phyloP scores from a whole-genome alignment of 35 echinoderm and acorn worm genomes.

The Apostichopus californicus region DNA sequence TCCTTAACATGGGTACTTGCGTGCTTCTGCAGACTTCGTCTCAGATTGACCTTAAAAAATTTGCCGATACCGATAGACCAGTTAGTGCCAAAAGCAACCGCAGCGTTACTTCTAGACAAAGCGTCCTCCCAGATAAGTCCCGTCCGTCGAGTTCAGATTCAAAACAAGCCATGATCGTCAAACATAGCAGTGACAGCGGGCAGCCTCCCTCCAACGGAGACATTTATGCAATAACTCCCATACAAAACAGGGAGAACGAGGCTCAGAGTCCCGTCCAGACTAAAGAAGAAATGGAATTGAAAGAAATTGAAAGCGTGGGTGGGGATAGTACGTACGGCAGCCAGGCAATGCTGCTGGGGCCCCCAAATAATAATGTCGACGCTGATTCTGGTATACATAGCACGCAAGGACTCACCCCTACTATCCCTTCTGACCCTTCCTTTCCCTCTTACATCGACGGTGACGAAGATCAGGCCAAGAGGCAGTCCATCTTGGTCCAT shows the following conservation, averaged over 20 bases:
- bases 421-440: constrained; percentile 72
- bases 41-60: constrained; percentile 65
- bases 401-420: constrained; percentile 87
- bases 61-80: constrained; percentile 37
- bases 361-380: constrained; percentile 57
- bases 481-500: constrained; percentile 63
- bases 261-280: constrained; percentile 2
- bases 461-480: constrained; percentile 55
- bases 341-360: constrained; percentile 60
- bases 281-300: constrained; percentile 42
- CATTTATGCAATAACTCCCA: constrained; percentile 36
- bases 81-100: constrained; percentile 20
- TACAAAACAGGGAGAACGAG: not conserved
- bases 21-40: constrained; percentile 69
- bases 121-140: constrained; percentile 10
- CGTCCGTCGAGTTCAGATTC: constrained; percentile 11
- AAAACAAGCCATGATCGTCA: constrained; percentile 33
- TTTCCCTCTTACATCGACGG: constrained; percentile 61
- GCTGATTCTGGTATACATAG: constrained; percentile 95
- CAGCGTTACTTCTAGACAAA: not conserved
- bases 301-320: constrained; percentile 77
- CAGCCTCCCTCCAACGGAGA: constrained; percentile 17
- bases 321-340: constrained; percentile 83
- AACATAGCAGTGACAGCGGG: constrained; percentile 3
- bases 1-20: constrained; percentile 18